Evolutionary conservation across 1,140 invertebrate species (phyloP).

Genomic region (Hylyphantes graminicola): DNA sequence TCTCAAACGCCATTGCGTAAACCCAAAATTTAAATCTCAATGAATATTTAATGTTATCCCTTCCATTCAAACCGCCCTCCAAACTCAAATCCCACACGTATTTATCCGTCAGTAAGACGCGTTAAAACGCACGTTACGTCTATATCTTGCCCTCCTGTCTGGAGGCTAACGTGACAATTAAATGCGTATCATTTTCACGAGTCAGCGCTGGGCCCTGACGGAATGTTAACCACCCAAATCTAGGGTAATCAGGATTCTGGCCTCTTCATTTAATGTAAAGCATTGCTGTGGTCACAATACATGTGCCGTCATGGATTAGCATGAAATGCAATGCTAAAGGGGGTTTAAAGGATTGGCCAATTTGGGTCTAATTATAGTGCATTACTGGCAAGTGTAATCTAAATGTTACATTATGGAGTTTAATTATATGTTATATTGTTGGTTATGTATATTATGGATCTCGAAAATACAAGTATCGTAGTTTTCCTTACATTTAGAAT

Average conservation of each 20-base stretch:
- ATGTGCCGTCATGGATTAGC: background rate
- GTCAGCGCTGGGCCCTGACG: slow-evolving; percentile 1
- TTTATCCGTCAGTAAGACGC: background rate
- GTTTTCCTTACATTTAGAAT: too few relatives aligned
- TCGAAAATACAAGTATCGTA: too few relatives aligned
- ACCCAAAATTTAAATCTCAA: too few relatives aligned
- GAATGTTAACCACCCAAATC: slow-evolving; percentile 28
- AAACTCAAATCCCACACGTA: background rate
- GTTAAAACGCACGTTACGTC: background rate
- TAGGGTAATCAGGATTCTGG: slow-evolving; percentile 18
- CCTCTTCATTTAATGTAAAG: slow-evolving; percentile 17
- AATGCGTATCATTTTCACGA: slow-evolving; percentile 25
- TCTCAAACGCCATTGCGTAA: too few relatives aligned
- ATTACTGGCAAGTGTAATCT: too few relatives aligned
- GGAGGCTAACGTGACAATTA: background rate
- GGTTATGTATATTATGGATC: too few relatives aligned
- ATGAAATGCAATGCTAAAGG: too few relatives aligned
- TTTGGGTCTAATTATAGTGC: too few relatives aligned
- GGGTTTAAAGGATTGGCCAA: too few relatives aligned
- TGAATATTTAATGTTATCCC: background rate
- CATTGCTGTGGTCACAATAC: slow-evolving; percentile 1
- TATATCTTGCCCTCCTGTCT: background rate
- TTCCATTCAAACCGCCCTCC: background rate
- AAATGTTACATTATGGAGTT: too few relatives aligned
- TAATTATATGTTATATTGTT: too few relatives aligned